Evolutionary conservation across 2,113 vertebrate genomes (phyloP).

Genomic region (Shinisaurus crocodilurus): DNA sequence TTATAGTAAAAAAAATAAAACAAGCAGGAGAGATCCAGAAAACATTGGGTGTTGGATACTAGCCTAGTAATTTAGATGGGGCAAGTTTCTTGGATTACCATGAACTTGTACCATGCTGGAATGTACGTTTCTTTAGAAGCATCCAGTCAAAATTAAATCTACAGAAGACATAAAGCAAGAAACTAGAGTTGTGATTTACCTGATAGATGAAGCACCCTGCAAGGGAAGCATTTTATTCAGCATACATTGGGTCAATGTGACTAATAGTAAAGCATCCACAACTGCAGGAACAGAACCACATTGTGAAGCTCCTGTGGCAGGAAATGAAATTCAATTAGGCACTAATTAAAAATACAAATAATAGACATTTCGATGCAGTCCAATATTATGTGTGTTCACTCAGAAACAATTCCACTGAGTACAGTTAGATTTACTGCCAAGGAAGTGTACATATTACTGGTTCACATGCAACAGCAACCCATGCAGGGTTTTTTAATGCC

Average conservation of each 20-base stretch:
- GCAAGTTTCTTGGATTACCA: background rate
- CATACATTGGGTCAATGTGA: slow-evolving; percentile 7
- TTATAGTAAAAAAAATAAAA: background rate
- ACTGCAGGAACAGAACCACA: background rate
- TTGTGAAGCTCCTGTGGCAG: background rate
- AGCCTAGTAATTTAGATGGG: background rate
- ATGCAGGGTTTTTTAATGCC: no score
- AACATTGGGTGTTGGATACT: no score
- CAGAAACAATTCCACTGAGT: background rate
- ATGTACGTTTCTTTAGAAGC: background rate
- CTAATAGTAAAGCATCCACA: background rate
- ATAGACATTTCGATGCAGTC: background rate
- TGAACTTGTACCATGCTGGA: background rate
- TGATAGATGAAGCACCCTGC: slow-evolving; percentile 6
- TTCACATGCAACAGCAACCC: no score
- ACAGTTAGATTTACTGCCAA: background rate
- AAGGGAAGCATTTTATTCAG: background rate
- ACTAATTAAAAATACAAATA: slow-evolving; percentile 5
- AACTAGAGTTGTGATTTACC: background rate
- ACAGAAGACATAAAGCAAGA: background rate
- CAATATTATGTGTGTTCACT: background rate
- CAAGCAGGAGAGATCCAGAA: background rate
- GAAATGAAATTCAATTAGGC: slow-evolving; percentile 2
- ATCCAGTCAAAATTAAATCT: background rate
- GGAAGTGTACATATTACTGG: background rate